Base-by-base conservation (phyloP, 2,888 invertebrate species). In the Nemurella pictetii region DNA sequence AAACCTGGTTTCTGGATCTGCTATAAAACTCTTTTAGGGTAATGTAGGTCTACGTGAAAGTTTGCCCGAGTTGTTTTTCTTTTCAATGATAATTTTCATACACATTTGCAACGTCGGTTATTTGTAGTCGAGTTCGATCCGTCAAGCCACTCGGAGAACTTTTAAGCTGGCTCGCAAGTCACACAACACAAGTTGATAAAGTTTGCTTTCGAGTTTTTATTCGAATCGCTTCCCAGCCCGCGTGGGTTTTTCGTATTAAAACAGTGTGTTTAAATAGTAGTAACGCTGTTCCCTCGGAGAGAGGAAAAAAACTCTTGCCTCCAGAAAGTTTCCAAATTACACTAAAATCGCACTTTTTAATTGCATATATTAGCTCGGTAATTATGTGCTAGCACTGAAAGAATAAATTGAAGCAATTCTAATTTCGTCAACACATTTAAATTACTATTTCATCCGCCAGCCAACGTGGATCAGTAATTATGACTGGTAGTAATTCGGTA, bases 31-130 rank as follows among this genome's bases (percentile, higher is more conserved):
- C 55, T 55, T 55, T 55, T 12, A 75, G 26, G 26, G 75, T 75
- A 75, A 75, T 75, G 75, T 75, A 75, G 28, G n/a, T 29, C 28
- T 78, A 30, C 7, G 28, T 28, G 30, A 78, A 78, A 78, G 28
- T 78, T 78, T n/a, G 78, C 28, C n/a, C 26, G 29, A 78, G 75
- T 78, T 28, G 78, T 78, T 78, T 30, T 78, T n/a, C n/a, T 78
- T 30, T 28, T 78, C 29, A 30, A 29, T 78, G 78, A 30, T 78
- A 29, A 78, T 78, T 78, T 78, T 30, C 26, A 78, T 78, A 78
- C 28, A 78, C 9, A 78, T 78, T 78, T 75, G 20, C 78, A 9
- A 7, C 12, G 29, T n/a, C 5, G 4, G 30, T 55, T 55, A 55
- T 55, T 55, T 78, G 28, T 30, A 28, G 78, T 78, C n/a, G 2